phyloP scores from a whole-genome alignment of 1,140 invertebrate species.

The Drosophila teissieri region DNA sequence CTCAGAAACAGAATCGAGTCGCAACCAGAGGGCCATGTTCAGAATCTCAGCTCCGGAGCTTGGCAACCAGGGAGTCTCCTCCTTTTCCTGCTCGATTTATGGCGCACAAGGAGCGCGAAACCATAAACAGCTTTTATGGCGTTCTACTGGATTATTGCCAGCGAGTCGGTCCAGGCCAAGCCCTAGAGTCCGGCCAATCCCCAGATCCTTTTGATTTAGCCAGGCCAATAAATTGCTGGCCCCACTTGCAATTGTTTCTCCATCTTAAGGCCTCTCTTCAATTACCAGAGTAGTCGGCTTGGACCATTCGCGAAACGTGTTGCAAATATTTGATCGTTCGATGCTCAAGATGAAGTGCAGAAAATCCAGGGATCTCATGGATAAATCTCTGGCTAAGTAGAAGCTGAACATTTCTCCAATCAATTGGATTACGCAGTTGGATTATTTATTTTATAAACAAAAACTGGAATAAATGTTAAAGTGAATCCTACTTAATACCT shows the following conservation, averaged over 20 bases:
- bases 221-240: constrained; percentile 67
- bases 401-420: background rate
- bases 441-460: no score
- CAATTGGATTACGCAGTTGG: no score
- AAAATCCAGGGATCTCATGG: background rate
- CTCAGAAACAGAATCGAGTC: background rate
- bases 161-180: constrained; percentile 18
- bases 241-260: constrained; percentile 71
- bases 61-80: constrained; percentile 30
- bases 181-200: constrained; percentile 16
- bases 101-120: constrained; percentile 82
- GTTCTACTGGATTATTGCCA: constrained; percentile 82
- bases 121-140: constrained; percentile 84
- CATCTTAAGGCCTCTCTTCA: constrained; percentile 37
- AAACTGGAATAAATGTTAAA: no score
- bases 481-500: no score
- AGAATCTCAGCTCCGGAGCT: constrained; percentile 32
- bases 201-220: constrained; percentile 67
- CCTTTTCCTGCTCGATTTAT: constrained; percentile 73
- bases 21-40: constrained; percentile 2
- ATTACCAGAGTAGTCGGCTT: constrained; percentile 34
- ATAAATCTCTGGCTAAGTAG: background rate
- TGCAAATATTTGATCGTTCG: constrained; percentile 32
- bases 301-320: constrained; percentile 37
- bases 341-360: background rate